Base-by-base conservation (phyloP, 1,140 invertebrate genomes). In the Brevipalpus yothersi region DNA sequence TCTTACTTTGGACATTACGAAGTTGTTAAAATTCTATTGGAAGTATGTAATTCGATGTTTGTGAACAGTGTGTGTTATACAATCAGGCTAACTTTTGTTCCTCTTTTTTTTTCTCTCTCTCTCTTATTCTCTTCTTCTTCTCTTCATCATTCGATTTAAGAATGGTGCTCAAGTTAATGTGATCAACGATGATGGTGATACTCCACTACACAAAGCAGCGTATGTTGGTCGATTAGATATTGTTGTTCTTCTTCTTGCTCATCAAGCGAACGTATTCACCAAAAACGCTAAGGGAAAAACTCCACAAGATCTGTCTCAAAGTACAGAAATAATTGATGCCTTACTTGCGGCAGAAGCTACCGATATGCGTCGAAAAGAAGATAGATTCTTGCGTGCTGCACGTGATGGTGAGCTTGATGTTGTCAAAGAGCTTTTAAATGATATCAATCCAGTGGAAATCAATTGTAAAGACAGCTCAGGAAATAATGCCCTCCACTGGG, bases 401-500 rank as follows among this genome's bases (percentile, higher is more conserved):
- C 71, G 76, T 59, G 72, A 77, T 57, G 79, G 79, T 10, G 69
- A 76, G 56, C 62, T 79, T 12, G 72, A 77, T 0, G 68, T 68
- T n/a, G 68, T 81, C 23, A 75, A 76, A 63, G 67, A 73, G 19
- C 56, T 60, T 23, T 31, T 63, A 1, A 61, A 61, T 21, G 56
- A 61, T 47, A 12, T 47, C 11, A 58, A 21, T 39, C 57, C 56
- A 10, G 21, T 63, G 43, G 39, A 61, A 47, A 58, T 63, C 15
- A 61, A 62, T 53, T 59, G 58, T 60, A n/a, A 51, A 11, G 77
- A 79, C 64, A 65, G 64, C 42, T 70, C 75, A 64, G 81, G 82
- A 5, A 83, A 83, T 69, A 78, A 80, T 8, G 77, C 78, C 21
- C 68, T 83, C 4, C 82, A 83, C 66, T 77, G 77, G 62, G 79